phyloP scores from a whole-genome alignment of 2,888 invertebrate genomes.

The Tiphia femorata region DNA sequence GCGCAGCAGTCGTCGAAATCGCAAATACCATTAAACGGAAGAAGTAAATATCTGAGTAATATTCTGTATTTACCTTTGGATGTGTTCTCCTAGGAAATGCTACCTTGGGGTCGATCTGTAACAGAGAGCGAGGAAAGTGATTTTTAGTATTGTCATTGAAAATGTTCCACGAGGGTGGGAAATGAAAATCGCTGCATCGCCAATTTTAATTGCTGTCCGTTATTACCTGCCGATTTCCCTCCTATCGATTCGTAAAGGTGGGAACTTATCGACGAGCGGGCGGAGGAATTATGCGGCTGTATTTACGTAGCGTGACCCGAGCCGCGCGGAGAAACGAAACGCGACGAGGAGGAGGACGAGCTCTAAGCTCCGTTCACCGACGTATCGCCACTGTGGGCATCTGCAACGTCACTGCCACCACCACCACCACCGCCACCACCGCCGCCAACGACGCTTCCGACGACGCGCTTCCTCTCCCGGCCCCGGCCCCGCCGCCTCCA shows the following conservation, averaged over 20 bases:
- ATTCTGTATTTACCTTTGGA: conserved; percentile 98
- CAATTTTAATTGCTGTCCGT: too few relatives aligned
- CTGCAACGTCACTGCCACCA: background rate
- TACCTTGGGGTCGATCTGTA: conserved; percentile 99
- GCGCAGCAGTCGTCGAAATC: too few relatives aligned
- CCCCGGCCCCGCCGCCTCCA: conserved; percentile 30
- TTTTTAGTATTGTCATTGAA: background rate
- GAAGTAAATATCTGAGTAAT: too few relatives aligned
- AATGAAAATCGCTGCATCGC: background rate
- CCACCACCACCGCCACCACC: background rate
- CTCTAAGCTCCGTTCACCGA: too few relatives aligned
- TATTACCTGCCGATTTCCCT: too few relatives aligned
- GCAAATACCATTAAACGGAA: too few relatives aligned
- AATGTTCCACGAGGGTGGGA: background rate
- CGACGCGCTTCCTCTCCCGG: conserved; percentile 19
- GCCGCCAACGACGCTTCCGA: conserved; percentile 10
- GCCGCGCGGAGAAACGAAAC: background rate
- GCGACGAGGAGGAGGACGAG: background rate
- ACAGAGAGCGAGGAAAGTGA: conserved; percentile 66
- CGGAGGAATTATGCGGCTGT: too few relatives aligned
- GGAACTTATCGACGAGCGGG: too few relatives aligned
- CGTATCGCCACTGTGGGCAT: too few relatives aligned
- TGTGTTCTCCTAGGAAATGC: conserved; percentile 99
- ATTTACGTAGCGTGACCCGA: background rate
- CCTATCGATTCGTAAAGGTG: too few relatives aligned